These are phyloP conservation scores for Hiodon tergisus DNA, from an alignment of 2,113 vertebrate genomes.

Conservation along the genomic window DNA sequence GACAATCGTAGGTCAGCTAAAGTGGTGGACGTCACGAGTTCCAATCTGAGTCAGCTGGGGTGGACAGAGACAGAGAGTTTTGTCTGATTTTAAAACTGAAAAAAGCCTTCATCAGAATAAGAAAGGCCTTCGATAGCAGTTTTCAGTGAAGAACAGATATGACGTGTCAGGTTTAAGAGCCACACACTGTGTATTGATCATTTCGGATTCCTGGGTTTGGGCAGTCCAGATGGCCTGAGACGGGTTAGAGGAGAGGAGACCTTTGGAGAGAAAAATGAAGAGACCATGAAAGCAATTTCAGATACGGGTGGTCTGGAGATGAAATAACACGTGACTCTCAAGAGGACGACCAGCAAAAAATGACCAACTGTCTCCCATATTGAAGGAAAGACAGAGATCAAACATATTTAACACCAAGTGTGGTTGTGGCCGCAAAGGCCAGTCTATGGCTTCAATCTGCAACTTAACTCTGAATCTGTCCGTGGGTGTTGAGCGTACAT, in stretches of 20 bases:
- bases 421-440: no score
- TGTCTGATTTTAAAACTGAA: no score
- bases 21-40: constrained; percentile 10
- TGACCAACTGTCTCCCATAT: constrained; percentile 53
- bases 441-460: neutral
- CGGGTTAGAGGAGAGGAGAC: constrained; percentile 42
- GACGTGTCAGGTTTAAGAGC: neutral
- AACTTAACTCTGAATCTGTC: neutral
- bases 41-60: constrained; percentile 11
- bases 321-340: constrained; percentile 32
- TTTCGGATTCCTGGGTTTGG: constrained; percentile 41
- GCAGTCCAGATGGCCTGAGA: constrained; percentile 58
- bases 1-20: neutral
- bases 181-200: constrained; percentile 7
- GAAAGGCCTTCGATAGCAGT: neutral
- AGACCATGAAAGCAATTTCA: constrained; percentile 48
- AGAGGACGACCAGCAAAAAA: constrained; percentile 22
- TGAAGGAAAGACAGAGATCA: constrained; percentile 49
- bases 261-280: constrained; percentile 44
- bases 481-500: no score
- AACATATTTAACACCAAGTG: constrained; percentile 28
- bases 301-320: constrained; percentile 52
- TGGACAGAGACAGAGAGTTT: neutral
- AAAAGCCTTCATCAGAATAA: neutral
- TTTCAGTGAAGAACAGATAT: neutral